These are phyloP conservation scores for Eledona agricola DNA, from an alignment of 2,888 invertebrate species.

Conservation along the genomic window DNA sequence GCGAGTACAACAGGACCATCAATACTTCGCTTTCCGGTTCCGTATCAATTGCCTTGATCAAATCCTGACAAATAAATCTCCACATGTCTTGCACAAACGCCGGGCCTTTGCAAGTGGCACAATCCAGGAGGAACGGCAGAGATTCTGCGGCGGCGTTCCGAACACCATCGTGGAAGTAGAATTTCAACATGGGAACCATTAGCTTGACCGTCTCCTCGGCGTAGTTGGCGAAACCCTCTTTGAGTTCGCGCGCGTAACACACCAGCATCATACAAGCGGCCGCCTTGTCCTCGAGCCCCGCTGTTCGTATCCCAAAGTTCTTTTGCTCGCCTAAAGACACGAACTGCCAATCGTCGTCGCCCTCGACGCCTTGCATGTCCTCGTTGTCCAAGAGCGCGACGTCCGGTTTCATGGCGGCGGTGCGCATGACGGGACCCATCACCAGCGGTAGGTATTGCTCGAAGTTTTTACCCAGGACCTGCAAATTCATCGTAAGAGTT, in stretches of 20 bases:
- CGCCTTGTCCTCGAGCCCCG: constrained; percentile 93
- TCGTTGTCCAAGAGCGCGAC: constrained; percentile 89
- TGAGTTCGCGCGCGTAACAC: constrained; percentile 92
- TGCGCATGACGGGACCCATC: constrained; percentile 93
- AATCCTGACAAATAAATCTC: constrained; percentile 85
- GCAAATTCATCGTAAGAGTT: constrained; percentile 67
- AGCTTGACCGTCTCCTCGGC: constrained; percentile 84
- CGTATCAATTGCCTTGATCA: constrained; percentile 86
- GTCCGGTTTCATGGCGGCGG: constrained; percentile 93
- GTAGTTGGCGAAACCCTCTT: constrained; percentile 77
- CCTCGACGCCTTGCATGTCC: constrained; percentile 82
- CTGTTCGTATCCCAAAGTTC: constrained; percentile 93
- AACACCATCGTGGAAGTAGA: constrained; percentile 94
- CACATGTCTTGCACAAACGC: constrained; percentile 76
- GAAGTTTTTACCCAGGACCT: constrained; percentile 77
- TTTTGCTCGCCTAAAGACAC: constrained; percentile 93
- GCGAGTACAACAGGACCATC: constrained; percentile 80
- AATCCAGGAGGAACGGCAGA: constrained; percentile 86
- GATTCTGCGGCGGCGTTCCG: constrained; percentile 91
- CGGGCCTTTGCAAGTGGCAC: constrained; percentile 84
- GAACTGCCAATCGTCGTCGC: constrained; percentile 93
- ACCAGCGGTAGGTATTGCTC: constrained; percentile 92
- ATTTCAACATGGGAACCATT: constrained; percentile 90
- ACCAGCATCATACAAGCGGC: constrained; percentile 97
- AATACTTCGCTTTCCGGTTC: constrained; percentile 92